Evolutionary conservation across 2,113 vertebrate species (phyloP), one percentile per base, ranked within the genome.

Genomic region (Dipodomys spectabilis): DNA sequence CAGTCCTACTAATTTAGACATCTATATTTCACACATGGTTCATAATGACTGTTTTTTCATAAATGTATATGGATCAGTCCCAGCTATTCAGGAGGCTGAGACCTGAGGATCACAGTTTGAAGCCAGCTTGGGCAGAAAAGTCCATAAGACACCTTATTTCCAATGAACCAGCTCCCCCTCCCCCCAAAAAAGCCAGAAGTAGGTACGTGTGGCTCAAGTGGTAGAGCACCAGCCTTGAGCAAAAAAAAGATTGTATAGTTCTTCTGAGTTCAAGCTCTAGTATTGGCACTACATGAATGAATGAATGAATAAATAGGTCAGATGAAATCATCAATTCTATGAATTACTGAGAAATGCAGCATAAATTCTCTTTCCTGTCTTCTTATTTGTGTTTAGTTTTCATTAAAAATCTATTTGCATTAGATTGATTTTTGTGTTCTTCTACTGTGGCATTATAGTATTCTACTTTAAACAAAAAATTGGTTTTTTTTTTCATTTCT

Each of bases 321-420:
- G 78, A 49, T 75, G 25, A 69, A 91, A 91, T 83, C 75, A 53
- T 28, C 71, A 53, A 74, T 62, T 60, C n/a, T 35, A 22, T 53
- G 44, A 86, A 23, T 12, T 71, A 11, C 10, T 60, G 27, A 88
- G 65, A 73, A 82, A 86, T 44, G 57, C 64, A 64, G 13, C 20
- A 68, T 7, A 39, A 2, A 1, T 75, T 28, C 6, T 10, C 1
- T 82, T 79, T 79, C 73, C 39, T 57, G 18, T 90, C 16, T 11
- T 93, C 79, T 94, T 60, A 20, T 45, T 88, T 60, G 1, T 84
- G 9, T 80, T 90, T 78, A 45, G 19, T 95, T 95, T 89, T 78
- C 62, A 57, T 89, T 79, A 90, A 92, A 39, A 85, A 88, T 67
- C 7, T 78, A 0, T 88, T 77, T 77, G 27, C 22, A 44, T 16